Conservation (phyloP, 1,140 invertebrate genomes). For the Aphelenchoides fujianensis region DNA sequence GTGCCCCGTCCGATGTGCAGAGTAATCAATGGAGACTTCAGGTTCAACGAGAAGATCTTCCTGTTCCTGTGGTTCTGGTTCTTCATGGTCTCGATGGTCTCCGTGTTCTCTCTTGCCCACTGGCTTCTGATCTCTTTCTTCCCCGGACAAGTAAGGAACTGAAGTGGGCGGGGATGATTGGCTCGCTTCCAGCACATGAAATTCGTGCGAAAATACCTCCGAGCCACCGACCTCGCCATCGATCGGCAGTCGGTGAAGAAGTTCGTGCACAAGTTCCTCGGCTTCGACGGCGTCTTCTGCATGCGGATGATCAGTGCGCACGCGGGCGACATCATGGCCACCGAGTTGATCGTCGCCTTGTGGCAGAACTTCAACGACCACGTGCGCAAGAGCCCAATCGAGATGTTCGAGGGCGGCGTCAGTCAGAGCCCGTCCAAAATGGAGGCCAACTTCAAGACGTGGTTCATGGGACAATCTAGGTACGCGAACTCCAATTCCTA, state of each 20-base stretch:
- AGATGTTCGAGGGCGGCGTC: slow-evolving; percentile 63
- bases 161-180: not conserved
- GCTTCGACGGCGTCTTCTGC: slow-evolving; percentile 66
- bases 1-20: not conserved
- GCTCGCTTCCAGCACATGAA: slow-evolving; percentile 59
- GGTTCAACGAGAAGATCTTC: slow-evolving; percentile 68
- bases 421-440: slow-evolving; percentile 57
- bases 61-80: slow-evolving; percentile 68
- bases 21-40: not conserved
- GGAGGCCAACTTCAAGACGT: slow-evolving; percentile 61
- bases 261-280: slow-evolving; percentile 66
- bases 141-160: slow-evolving; percentile 60
- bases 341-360: slow-evolving; percentile 65
- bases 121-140: slow-evolving; percentile 62
- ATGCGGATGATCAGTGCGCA: slow-evolving; percentile 64
- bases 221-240: slow-evolving; percentile 61
- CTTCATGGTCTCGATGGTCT: slow-evolving; percentile 65
- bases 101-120: slow-evolving; percentile 63
- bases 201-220: slow-evolving; percentile 59
- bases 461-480: slow-evolving; percentile 57
- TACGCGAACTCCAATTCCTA: slow-evolving; percentile 36
- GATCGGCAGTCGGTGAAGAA: slow-evolving; percentile 60
- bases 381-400: slow-evolving; percentile 53
- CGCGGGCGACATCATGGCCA: slow-evolving; percentile 66
- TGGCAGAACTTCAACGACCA: slow-evolving; percentile 64